These are phyloP conservation scores for Buteo buteo DNA, from an alignment of 2,113 vertebrate species.

Conservation along the genomic window DNA sequence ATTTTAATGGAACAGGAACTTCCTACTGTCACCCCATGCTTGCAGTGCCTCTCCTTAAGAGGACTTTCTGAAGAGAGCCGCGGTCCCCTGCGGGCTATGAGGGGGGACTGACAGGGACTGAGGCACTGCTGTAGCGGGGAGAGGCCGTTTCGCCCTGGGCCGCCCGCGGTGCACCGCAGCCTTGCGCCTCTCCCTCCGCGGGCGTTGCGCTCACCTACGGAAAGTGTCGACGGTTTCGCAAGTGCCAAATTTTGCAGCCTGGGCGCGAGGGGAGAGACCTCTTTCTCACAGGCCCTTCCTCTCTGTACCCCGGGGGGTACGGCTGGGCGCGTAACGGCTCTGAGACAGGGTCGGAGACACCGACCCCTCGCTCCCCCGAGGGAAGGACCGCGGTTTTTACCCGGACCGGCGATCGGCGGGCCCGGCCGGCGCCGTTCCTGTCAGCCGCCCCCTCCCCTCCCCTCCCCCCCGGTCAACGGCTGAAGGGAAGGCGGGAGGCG, in stretches of 20 bases:
- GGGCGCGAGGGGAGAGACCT: neutral
- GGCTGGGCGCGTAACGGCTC: no score
- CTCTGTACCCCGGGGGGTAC: rapidly evolving
- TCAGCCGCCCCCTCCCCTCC: no score
- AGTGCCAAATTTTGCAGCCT: neutral
- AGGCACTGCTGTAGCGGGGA: rapidly evolving
- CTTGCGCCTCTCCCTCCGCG: neutral
- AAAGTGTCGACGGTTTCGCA: neutral
- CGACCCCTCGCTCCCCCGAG: no score
- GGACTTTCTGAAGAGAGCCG: neutral
- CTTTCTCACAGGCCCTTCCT: no score
- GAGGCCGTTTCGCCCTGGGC: rapidly evolving
- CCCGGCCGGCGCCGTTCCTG: neutral
- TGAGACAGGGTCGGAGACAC: rapidly evolving
- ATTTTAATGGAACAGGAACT: neutral
- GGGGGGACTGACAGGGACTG: no score
- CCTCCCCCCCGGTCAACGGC: no score
- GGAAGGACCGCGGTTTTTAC: neutral
- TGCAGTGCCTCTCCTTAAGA: neutral
- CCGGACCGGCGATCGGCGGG: no score
- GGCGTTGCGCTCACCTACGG: rapidly evolving
- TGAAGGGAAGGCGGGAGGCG: no score
- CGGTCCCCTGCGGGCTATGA: rapidly evolving
- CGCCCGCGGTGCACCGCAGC: no score
- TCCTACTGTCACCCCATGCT: neutral